Conservation (phyloP, 2,113 vertebrate species). For the Notarius quadriscutis region DNA sequence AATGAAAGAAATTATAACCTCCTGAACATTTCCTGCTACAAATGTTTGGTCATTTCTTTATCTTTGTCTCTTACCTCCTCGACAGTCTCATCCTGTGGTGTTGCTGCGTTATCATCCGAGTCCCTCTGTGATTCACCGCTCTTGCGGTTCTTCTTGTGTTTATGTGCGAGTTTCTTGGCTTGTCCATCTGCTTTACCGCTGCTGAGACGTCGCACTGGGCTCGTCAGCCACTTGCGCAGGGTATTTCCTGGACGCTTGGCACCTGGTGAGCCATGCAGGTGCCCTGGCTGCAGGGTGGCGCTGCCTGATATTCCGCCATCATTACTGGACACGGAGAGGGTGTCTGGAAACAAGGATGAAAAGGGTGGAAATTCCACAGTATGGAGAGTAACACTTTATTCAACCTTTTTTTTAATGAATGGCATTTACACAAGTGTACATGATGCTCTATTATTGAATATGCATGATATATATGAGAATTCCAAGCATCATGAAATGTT, state of each 20-base stretch:
- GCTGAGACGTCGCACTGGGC: conserved; percentile 94
- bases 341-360: conserved; percentile 73
- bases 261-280: conserved; percentile 91
- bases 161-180: conserved; percentile 93
- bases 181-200: conserved; percentile 95
- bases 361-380: background rate
- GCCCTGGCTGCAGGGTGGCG: conserved; percentile 84
- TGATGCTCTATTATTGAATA: background rate
- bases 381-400: background rate
- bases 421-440: background rate
- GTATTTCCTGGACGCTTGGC: conserved; percentile 97
- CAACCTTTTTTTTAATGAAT: background rate
- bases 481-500: background rate
- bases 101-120: conserved; percentile 92
- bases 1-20: background rate
- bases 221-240: conserved; percentile 97
- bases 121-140: conserved; percentile 87
- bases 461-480: background rate
- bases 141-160: conserved; percentile 94
- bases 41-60: background rate
- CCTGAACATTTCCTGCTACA: background rate
- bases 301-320: conserved; percentile 88
- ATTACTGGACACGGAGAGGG: conserved; percentile 91
- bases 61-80: conserved; percentile 81
- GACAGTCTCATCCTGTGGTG: conserved; percentile 92